These are phyloP conservation scores for Pristionchus fissidentatus DNA, from an alignment of 2,888 invertebrate species.

Conservation along the genomic window DNA sequence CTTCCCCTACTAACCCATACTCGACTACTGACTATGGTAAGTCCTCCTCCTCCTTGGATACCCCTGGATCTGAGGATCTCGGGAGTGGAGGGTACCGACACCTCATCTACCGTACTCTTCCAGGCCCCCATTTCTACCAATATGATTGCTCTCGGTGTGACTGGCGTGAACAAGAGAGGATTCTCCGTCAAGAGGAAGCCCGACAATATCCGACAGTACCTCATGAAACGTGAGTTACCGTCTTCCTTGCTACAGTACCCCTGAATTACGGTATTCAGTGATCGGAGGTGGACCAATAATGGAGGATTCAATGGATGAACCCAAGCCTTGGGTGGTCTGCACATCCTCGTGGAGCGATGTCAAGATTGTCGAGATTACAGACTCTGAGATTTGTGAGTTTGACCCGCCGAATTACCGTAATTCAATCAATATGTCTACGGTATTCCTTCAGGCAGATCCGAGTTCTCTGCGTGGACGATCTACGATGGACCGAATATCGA, in stretches of 20 bases:
- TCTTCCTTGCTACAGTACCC: not conserved
- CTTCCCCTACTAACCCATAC: slow-evolving; percentile 16
- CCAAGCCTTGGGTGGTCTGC: not conserved
- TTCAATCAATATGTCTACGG: no score
- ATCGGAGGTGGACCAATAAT: no score
- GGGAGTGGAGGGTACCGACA: no score
- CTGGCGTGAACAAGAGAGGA: no score
- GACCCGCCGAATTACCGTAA: no score
- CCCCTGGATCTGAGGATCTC: no score
- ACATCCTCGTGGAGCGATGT: not conserved
- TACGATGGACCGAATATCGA: no score
- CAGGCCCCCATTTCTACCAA: slow-evolving; percentile 9
- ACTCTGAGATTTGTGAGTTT: not conserved
- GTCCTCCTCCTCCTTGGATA: not conserved
- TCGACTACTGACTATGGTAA: slow-evolving; percentile 41
- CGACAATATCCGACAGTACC: no score
- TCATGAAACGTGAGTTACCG: slow-evolving; percentile 11
- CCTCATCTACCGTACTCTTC: not conserved
- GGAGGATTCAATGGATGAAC: not conserved
- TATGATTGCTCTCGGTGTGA: no score
- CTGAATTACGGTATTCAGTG: not conserved
- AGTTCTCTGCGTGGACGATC: no score
- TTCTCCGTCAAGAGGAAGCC: not conserved
- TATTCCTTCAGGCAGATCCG: no score
- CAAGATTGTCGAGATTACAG: not conserved